Base-by-base conservation (phyloP, 2,113 vertebrate genomes). In the Rhegmatorhina hoffmannsi region DNA sequence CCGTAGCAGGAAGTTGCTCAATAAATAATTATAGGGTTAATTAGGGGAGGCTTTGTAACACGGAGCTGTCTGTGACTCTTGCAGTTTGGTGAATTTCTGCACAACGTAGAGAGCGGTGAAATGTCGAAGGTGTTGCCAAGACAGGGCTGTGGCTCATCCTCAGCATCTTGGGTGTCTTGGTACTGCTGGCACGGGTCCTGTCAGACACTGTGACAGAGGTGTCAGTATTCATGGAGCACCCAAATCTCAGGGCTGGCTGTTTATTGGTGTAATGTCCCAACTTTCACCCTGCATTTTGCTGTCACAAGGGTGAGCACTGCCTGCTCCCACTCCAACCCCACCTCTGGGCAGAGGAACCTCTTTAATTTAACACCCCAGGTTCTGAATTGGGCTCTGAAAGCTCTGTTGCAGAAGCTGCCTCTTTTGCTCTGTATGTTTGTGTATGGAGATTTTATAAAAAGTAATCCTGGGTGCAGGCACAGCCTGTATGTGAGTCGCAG, bases 1-100 rank as follows among this genome's bases (percentile, higher is more conserved):
- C 91, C 20, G 47, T 70, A 90, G 77, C 88, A 95, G 94, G 93
- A 95, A 92, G 83, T 95, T 96, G 86, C 93, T 91, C 77, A 94
- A 96, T 70, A 67, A 83, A 62, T 94, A 93, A 95, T 95, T 52
- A 62, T 6, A 44, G 83, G 68, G n/a, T 95, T 95, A 84, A 93
- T 93, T 59, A 67, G 44, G 50, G 73, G 46, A 58, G 43, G 23
- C 16, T 78, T 50, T 64, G 74, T 46, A 84, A n/a, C 21, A 7
- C 2, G 17, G 59, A 63, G 20, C 60, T 12, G 19, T 52, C 73
- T 26, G 67, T 28, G 72, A 21, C 46, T 86, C 21, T 8, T 14
- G 20, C 40, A 1, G 63, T 72, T 75, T 18, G n/a, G 47, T 56
- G 13, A 8, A 7, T 69, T 60, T 91, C 49, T 6, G 0, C 23